Percentiles rank a stretch among this genome's conserved stretches.
Conservation (phyloP, 2,113 vertebrate genomes). For the Hippocampus guttulatus region DNA sequence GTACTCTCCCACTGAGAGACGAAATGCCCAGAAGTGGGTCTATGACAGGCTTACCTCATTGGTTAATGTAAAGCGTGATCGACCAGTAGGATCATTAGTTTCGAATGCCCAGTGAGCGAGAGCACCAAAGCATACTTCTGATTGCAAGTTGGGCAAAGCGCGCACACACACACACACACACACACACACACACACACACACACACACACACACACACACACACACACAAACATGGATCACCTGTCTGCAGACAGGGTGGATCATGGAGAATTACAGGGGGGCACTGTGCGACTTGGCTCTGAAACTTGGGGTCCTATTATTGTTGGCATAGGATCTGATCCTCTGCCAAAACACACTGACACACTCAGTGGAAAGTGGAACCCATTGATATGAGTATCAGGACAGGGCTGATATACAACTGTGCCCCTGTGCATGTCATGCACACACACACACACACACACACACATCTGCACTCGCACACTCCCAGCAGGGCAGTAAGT, state of each 20-base stretch:
- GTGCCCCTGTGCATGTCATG: neutral
- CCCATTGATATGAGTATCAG: constrained; percentile 24
- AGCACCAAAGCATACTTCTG: constrained; percentile 28
- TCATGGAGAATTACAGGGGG: constrained; percentile 63
- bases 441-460: neutral
- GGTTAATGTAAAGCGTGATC: constrained; percentile 43
- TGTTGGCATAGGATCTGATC: constrained; percentile 52
- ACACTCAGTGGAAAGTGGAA: constrained; percentile 25
- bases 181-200: constrained; percentile 25
- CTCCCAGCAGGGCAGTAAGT: constrained; percentile 20
- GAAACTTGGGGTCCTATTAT: constrained; percentile 48
- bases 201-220: constrained; percentile 4
- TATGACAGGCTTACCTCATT: constrained; percentile 40
- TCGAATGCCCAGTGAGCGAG: constrained; percentile 33
- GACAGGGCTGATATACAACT: constrained; percentile 21
- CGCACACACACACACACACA: constrained; percentile 5
- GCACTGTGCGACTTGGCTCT: constrained; percentile 63
- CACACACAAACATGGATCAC: constrained; percentile 53
- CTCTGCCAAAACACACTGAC: constrained; percentile 50
- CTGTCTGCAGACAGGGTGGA: constrained; percentile 69
- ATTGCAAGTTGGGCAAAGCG: constrained; percentile 30
- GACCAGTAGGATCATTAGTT: constrained; percentile 56
- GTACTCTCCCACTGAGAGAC: constrained; percentile 38
- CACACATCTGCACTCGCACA: neutral
- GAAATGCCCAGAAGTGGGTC: constrained; percentile 34